Evolutionary conservation across 2,888 invertebrate species (phyloP).

Genomic region (Phasia obesa): DNA sequence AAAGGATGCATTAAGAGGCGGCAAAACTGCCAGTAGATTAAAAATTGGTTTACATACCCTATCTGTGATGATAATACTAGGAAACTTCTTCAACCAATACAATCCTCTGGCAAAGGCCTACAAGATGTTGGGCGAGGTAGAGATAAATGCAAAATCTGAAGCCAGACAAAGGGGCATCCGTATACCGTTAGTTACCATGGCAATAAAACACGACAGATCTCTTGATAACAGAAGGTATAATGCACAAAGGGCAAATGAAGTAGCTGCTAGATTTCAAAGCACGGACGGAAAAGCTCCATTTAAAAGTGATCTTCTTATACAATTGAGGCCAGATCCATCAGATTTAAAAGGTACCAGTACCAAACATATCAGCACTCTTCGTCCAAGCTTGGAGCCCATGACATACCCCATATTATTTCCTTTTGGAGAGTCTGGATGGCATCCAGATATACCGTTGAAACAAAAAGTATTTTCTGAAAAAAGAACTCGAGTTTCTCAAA

Average conservation of each 20-base stretch:
- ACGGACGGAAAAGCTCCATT: not conserved
- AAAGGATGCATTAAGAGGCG: no score
- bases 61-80: no score
- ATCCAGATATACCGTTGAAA: not conserved
- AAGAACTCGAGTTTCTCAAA: no score
- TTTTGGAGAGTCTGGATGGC: not conserved
- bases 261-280: not conserved
- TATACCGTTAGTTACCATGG: constrained; percentile 1
- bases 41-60: no score
- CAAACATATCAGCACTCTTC: not conserved
- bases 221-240: constrained; percentile 9
- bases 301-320: constrained; percentile 8
- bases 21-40: no score
- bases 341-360: not conserved
- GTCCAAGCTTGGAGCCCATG: not conserved
- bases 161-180: no score
- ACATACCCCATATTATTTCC: not conserved
- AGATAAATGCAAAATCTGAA: no score
- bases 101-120: no score
- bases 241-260: not conserved
- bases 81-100: no score
- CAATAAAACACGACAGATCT: not conserved
- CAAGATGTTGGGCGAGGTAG: no score
- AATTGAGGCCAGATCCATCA: not conserved
- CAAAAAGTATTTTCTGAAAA: no score